Percentiles rank a stretch among this genome's conserved stretches.
Evolutionary conservation across 2,113 vertebrate genomes (phyloP).

Genomic region (Ardeotis arabs): DNA sequence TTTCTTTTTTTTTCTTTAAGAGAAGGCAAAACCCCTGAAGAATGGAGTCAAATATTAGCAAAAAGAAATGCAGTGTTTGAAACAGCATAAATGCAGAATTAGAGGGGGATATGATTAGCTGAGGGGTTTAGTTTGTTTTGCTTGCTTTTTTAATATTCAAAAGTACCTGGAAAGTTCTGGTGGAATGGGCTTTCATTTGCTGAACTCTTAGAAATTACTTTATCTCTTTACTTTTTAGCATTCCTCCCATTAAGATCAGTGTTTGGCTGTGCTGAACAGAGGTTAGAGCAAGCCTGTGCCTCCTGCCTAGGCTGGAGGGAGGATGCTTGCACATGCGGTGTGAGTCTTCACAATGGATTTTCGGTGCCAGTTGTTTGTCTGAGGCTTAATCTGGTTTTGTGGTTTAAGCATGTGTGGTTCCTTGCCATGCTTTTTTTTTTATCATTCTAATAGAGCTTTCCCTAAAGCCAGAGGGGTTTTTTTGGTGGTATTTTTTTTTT

Average conservation of each 20-base stretch:
- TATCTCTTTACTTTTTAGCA: neutral
- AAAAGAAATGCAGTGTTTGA: neutral
- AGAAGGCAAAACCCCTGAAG: neutral
- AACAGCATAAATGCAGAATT: neutral
- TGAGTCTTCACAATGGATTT: neutral
- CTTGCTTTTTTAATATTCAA: neutral
- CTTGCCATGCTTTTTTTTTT: neutral
- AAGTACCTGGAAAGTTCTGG: neutral
- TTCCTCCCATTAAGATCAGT: neutral
- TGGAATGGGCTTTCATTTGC: neutral
- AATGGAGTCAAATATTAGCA: neutral
- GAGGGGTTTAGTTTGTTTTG: neutral
- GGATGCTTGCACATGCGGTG: neutral
- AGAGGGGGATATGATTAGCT: neutral
- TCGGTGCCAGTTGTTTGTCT: conserved; percentile 1
- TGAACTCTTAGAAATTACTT: neutral
- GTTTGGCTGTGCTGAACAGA: neutral
- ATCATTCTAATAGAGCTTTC: neutral
- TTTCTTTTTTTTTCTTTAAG: neutral
- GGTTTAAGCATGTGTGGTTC: neutral
- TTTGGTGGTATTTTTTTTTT: neutral
- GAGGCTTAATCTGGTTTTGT: conserved; percentile 3
- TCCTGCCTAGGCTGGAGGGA: neutral
- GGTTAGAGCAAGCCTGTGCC: neutral
- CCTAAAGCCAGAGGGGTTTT: neutral